Percentiles rank a stretch among this genome's conserved stretches.
These are phyloP conservation scores for Malaclemys terrapin DNA, from an alignment of 2,113 vertebrate genomes.

Conservation along the genomic window DNA sequence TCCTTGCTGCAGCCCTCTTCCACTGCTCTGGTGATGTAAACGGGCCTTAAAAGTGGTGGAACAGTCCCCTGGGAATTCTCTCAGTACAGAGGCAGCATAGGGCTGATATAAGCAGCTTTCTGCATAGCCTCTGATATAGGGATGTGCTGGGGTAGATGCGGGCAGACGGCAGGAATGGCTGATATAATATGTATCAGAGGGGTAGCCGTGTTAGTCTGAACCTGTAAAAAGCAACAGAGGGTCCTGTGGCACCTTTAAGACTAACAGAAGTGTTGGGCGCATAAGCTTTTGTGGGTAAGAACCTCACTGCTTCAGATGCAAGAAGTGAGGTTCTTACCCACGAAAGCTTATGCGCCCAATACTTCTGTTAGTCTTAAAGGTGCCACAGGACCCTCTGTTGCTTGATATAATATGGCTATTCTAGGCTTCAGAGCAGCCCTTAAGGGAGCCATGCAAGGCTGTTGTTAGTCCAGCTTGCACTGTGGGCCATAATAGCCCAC, in stretches of 20 bases:
- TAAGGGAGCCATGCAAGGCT: neutral
- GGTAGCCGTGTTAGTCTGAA: too few relatives aligned
- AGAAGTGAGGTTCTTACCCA: too few relatives aligned
- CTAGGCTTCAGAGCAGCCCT: neutral
- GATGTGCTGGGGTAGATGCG: neutral
- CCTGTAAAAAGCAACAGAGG: too few relatives aligned
- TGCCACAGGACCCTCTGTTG: too few relatives aligned
- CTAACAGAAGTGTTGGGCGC: too few relatives aligned
- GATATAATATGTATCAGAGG: neutral
- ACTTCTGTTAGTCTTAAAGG: too few relatives aligned
- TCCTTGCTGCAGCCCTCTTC: neutral
- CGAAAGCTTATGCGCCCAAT: too few relatives aligned
- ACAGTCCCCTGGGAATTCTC: rapidly evolving
- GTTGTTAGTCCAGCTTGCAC: neutral
- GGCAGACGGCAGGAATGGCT: neutral
- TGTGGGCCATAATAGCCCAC: rapidly evolving
- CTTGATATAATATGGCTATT: neutral
- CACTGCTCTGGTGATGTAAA: neutral
- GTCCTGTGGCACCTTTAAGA: too few relatives aligned
- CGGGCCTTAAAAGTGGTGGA: neutral
- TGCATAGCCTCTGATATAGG: neutral
- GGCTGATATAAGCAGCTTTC: neutral
- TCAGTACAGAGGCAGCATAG: neutral
- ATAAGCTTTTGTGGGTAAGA: too few relatives aligned
- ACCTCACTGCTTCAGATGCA: too few relatives aligned